Conservation (phyloP, 2,113 vertebrate species). For the Hippocampus guttulatus region DNA sequence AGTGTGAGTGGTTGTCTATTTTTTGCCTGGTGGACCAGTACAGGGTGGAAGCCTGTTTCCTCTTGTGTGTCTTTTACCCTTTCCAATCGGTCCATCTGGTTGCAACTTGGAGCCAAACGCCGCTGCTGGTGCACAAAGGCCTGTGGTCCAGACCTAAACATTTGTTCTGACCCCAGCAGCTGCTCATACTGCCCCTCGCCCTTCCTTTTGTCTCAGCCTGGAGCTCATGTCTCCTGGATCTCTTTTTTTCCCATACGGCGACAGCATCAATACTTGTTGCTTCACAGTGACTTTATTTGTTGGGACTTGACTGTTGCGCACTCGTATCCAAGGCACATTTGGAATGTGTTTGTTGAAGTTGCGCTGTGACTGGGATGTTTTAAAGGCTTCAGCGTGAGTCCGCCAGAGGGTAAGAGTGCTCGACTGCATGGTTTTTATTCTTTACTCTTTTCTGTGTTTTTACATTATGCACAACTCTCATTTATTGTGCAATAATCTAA, state of each 20-base stretch:
- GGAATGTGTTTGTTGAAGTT: slow-evolving; percentile 4
- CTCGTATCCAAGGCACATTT: background rate
- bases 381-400: background rate
- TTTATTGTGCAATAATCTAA: too few species aligned
- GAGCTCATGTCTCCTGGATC: slow-evolving; percentile 8
- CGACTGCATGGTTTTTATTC: slow-evolving; percentile 4
- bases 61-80: slow-evolving; percentile 7
- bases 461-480: background rate
- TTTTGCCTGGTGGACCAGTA: too few species aligned
- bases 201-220: background rate
- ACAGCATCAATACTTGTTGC: background rate
- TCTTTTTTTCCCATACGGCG: slow-evolving; percentile 1
- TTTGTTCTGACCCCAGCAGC: slow-evolving; percentile 19
- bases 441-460: too few species aligned
- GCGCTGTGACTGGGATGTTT: slow-evolving; percentile 17
- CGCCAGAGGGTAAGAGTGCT: slow-evolving; percentile 17
- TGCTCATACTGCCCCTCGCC: slow-evolving; percentile 10
- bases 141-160: slow-evolving; percentile 12
- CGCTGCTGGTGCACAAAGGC: slow-evolving; percentile 1
- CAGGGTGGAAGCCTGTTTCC: background rate
- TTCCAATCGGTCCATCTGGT: slow-evolving; percentile 9
- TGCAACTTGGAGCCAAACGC: background rate
- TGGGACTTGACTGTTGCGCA: background rate
- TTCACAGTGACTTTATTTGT: background rate
- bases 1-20: too few species aligned